phyloP scores from a whole-genome alignment of 2,113 vertebrate genomes.

The Cacatua alba region DNA sequence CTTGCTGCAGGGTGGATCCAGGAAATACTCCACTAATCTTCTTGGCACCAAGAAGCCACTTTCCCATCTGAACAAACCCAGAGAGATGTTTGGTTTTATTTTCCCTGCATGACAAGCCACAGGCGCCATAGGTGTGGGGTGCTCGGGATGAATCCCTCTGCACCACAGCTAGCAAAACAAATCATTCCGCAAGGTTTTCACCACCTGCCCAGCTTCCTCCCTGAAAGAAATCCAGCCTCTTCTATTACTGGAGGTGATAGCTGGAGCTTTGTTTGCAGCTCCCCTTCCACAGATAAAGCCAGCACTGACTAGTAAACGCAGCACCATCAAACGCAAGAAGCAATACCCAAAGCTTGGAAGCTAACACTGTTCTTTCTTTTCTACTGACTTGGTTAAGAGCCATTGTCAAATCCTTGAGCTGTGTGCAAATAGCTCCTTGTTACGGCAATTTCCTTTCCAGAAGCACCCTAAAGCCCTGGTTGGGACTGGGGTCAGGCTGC shows the following conservation, averaged over 20 bases:
- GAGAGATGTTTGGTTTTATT: not conserved
- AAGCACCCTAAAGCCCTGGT: not conserved
- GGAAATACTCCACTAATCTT: slow-evolving; percentile 1
- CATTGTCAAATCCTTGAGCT: not conserved
- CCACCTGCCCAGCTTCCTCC: slow-evolving; percentile 8
- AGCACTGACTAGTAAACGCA: not conserved
- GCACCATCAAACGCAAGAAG: not conserved
- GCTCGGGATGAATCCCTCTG: not conserved
- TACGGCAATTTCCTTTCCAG: not conserved
- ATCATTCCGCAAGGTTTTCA: not conserved
- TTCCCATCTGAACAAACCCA: not conserved
- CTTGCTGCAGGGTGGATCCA: not conserved
- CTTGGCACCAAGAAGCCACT: not conserved
- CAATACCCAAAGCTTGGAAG: not conserved
- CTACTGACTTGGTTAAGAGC: not conserved
- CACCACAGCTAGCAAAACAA: slow-evolving; percentile 43
- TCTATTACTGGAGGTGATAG: fast-evolving
- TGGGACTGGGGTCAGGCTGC: not conserved
- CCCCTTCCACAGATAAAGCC: not conserved
- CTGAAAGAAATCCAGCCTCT: slow-evolving; percentile 38
- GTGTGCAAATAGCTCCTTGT: not conserved
- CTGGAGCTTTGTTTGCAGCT: slow-evolving; percentile 31
- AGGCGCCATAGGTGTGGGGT: not conserved
- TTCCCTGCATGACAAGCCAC: not conserved
- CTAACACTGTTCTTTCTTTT: not conserved